Evolutionary conservation across 2,888 invertebrate species (phyloP), one percentile per base, ranked within the genome.

Genomic region (Eupithecia exiguata): DNA sequence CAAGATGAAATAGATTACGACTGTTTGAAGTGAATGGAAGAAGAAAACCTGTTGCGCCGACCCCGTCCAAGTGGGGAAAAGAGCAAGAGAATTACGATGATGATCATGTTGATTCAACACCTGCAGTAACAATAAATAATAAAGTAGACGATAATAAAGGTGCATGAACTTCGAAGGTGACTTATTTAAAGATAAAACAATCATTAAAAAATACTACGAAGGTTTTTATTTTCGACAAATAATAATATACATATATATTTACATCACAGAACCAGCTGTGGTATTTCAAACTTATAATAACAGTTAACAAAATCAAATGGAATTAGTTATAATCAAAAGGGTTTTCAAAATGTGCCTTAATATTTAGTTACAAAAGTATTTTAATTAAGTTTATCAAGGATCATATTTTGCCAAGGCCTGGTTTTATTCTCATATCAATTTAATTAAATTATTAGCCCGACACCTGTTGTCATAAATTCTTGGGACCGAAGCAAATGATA

Each of bases 181-280:
- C 53, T 53, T 53, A 21, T 21, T 14, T 25, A 58, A 53, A 58
- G 58, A 58, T 58, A 25, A 25, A 58, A 58, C 25, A 58, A 25
- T 25, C 4, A 58, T 25, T 12, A n/a, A 58, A 21, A 58, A 53
- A 25, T 10, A 58, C 5, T 12, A 58, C 14, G 25, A 12, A 4
- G 1, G 25, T 58, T 25, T 58, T 58, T 58, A 58, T 58, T 58
- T 53, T 14, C 12, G 25, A 58, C 4, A 5, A 25, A 58, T 58
- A 21, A 53, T 58, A 58, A 14, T 14, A 25, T 58, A 25, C 25
- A 25, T 9, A 53, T 10, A 53, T 53, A 58, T 58, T 58, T 25
- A 21, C 21, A 58, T 25, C 12, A 62, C 62, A 62, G 62, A 62
- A 35, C 62, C 62, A 62, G 35, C 62, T 62, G 62, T 62, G 30